These are phyloP conservation scores for Eupeodes corollae DNA, from an alignment of 1,140 invertebrate species.

Conservation along the genomic window DNA sequence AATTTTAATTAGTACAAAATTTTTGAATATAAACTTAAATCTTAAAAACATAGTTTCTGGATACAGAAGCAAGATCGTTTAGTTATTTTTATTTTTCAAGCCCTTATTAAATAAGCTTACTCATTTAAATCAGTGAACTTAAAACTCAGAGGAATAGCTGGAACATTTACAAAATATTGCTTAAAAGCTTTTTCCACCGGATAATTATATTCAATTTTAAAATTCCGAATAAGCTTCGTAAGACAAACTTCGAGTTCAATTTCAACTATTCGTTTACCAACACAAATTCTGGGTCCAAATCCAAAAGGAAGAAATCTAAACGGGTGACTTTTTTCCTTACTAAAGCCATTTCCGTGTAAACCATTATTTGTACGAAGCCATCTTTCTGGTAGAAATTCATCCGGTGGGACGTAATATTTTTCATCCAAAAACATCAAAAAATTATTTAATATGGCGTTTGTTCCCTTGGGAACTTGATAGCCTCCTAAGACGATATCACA, in stretches of 20 bases:
- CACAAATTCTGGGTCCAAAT: slow-evolving; percentile 46
- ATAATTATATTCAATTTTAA: slow-evolving; percentile 40
- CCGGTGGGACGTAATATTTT: slow-evolving; percentile 37
- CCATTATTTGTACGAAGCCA: too few relatives aligned
- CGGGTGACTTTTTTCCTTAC: too few relatives aligned
- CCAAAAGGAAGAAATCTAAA: slow-evolving; percentile 49
- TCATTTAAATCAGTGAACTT: too few relatives aligned
- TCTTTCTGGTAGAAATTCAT: slow-evolving; percentile 43
- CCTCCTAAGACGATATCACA: slow-evolving; percentile 42
- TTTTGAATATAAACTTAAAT: too few relatives aligned
- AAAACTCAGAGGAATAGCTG: slow-evolving; percentile 29
- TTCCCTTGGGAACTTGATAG: slow-evolving; percentile 45
- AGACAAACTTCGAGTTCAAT: slow-evolving; percentile 55
- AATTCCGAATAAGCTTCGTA: slow-evolving; percentile 46
- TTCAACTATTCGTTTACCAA: slow-evolving; percentile 55
- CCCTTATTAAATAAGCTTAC: too few relatives aligned
- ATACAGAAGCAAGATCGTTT: too few relatives aligned
- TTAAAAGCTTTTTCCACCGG: slow-evolving; percentile 20
- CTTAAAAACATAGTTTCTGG: too few relatives aligned
- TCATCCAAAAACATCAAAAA: slow-evolving; percentile 32
- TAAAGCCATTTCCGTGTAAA: too few relatives aligned
- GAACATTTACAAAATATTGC: slow-evolving; percentile 18
- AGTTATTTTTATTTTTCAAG: too few relatives aligned
- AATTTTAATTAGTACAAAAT: too few relatives aligned
- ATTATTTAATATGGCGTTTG: slow-evolving; percentile 38